Base-by-base conservation (phyloP, 1,140 invertebrate genomes). In the Philaenus spumarius region DNA sequence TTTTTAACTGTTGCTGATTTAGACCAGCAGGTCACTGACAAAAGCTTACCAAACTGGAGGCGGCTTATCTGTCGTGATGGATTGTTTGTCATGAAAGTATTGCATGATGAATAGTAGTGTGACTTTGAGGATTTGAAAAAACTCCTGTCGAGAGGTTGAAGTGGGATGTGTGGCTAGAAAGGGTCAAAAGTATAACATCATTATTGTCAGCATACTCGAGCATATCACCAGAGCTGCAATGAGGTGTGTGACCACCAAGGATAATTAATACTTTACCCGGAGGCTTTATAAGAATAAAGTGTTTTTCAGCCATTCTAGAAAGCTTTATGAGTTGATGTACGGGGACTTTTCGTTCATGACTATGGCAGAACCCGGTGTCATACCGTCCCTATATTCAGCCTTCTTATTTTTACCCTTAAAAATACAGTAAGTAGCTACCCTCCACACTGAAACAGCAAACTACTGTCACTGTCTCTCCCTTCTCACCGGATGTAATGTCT, bases 281-380 rank as follows among this genome's bases (percentile, higher is more conserved):
- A n/a, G n/a, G n/a, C n/a, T n/a, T n/a, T n/a, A n/a, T n/a, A n/a
- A n/a, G n/a, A n/a, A n/a, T n/a, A n/a, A n/a, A n/a, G n/a, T 64
- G 55, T 69, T 65, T 43, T 62, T 66, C 4, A 73, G 55, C 68
- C 69, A 75, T 57, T 71, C 67, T 1, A 66, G 58, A 59, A 75
- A 74, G 23, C 75, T 37, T 24, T 69, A 65, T 15, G 69, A 24
- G 46, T 63, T 74, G 11, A 75, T 57, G 52, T 71, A 72, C 0
- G n/a, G n/a, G n/a, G n/a, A n/a, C n/a, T n/a, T n/a, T n/a, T n/a
- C n/a, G n/a, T n/a, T n/a, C n/a, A n/a, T 64, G 60, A 23, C 70
- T 73, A 54, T 72, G 61, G 35, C 15, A 11, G 66, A 64, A 24
- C 64, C 66, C 20, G 67, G 66, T 23, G 65, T 64, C 11, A 69